phyloP scores from a whole-genome alignment of 2,113 vertebrate genomes.

The Leptobrachium leishanense region DNA sequence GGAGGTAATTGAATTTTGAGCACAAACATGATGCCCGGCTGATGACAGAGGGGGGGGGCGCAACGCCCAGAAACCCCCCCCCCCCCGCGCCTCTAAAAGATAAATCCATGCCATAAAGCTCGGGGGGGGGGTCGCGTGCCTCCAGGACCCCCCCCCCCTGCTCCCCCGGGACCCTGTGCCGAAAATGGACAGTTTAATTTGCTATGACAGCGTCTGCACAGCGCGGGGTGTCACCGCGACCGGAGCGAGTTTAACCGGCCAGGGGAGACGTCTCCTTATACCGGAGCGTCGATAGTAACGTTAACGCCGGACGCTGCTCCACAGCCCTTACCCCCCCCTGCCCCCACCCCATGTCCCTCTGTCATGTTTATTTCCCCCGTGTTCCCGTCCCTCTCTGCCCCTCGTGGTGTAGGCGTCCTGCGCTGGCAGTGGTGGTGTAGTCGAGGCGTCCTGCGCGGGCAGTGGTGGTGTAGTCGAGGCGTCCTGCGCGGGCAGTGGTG shows the following conservation, averaged over 20 bases:
- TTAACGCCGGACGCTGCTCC: background rate
- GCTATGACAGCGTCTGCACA: background rate
- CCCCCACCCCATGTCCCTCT: background rate
- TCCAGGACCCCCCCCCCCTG: background rate
- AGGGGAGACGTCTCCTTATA: too few species aligned
- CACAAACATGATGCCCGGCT: slow-evolving; percentile 98
- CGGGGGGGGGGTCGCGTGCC: background rate
- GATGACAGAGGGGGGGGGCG: slow-evolving; percentile 75
- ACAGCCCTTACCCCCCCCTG: background rate
- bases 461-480: too few species aligned
- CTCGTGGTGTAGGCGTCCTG: background rate
- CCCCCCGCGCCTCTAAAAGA: slow-evolving; percentile 79
- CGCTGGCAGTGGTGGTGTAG: too few species aligned
- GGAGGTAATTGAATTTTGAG: slow-evolving; percentile 99
- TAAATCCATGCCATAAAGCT: slow-evolving; percentile 99
- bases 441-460: too few species aligned
- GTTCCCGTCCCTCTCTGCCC: background rate
- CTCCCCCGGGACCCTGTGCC: background rate
- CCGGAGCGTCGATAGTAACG: too few species aligned
- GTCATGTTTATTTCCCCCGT: slow-evolving; percentile 1
- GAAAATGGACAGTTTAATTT: slow-evolving; percentile 2
- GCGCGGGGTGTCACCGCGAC: too few species aligned
- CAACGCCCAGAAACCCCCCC: slow-evolving; percentile 75
- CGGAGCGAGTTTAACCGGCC: too few species aligned
- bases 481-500: too few species aligned